A percentile compares a stretch with the other conserved stretches of the same genome.
Evolutionary conservation across 1,140 invertebrate genomes (phyloP).

Genomic region (Drosophila tristis): DNA sequence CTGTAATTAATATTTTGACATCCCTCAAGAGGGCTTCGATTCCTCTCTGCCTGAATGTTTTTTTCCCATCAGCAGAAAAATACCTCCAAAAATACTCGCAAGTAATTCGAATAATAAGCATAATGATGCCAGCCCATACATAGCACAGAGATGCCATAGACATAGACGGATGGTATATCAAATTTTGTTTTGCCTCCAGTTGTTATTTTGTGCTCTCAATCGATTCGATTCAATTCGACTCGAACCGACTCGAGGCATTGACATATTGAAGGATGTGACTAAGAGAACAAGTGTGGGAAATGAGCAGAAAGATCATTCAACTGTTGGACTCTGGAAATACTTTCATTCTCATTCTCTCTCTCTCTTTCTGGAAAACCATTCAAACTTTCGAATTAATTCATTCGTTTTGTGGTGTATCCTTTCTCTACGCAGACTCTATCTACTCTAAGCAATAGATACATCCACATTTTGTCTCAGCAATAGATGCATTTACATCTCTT

Average conservation of each 20-base stretch:
- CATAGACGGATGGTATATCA: slow-evolving; percentile 64
- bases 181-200: slow-evolving; percentile 51
- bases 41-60: slow-evolving; percentile 22
- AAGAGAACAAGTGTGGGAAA: neutral
- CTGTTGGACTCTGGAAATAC: too few species aligned
- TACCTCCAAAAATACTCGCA: slow-evolving; percentile 6
- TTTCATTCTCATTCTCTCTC: too few species aligned
- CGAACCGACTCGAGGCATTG: slow-evolving; percentile 3
- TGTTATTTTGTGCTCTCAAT: too few species aligned
- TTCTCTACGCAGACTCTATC: too few species aligned
- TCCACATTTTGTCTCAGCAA: too few species aligned
- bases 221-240: slow-evolving; percentile 18
- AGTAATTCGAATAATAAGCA: slow-evolving; percentile 31
- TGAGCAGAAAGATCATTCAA: slow-evolving; percentile 14
- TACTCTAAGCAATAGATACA: too few species aligned
- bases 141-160: slow-evolving; percentile 23
- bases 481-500: slow-evolving; percentile 21
- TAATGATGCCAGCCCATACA: slow-evolving; percentile 18
- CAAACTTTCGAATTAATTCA: too few species aligned
- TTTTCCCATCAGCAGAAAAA: neutral
- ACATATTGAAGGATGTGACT: slow-evolving; percentile 17
- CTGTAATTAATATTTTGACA: slow-evolving; percentile 70
- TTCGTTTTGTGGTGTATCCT: too few species aligned
- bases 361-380: too few species aligned
- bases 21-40: slow-evolving; percentile 21